A percentile compares a stretch with the other conserved stretches of the same genome.
Evolutionary conservation across 2,888 invertebrate genomes (phyloP).

Genomic region (Athripsodes cinereus): DNA sequence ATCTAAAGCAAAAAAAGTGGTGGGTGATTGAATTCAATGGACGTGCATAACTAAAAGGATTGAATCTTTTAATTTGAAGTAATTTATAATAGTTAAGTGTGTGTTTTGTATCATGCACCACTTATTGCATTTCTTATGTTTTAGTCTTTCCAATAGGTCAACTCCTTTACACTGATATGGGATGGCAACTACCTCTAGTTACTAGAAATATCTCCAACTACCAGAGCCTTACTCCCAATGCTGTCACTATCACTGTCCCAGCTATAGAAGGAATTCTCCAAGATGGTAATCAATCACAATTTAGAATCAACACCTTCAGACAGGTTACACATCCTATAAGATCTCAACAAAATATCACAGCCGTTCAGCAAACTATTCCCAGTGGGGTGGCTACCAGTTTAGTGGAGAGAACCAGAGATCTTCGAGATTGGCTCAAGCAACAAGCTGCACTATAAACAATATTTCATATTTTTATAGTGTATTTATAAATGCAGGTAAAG

Average conservation of each 20-base stretch:
- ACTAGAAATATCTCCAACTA: constrained; percentile 27
- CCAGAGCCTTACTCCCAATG: constrained; percentile 18
- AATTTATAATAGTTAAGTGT: too few relatives aligned
- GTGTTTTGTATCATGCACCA: not conserved
- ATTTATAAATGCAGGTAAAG: too few relatives aligned
- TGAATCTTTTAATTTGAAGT: too few relatives aligned
- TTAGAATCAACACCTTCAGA: constrained; percentile 42
- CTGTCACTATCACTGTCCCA: constrained; percentile 16
- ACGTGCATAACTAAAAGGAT: too few relatives aligned
- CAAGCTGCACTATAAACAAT: constrained; percentile 25
- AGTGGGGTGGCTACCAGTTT: constrained; percentile 52
- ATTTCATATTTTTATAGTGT: too few relatives aligned
- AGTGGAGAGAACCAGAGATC: constrained; percentile 58
- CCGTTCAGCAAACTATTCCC: constrained; percentile 29
- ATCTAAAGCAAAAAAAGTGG: too few relatives aligned
- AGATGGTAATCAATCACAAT: constrained; percentile 37
- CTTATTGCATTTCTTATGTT: constrained; percentile 17
- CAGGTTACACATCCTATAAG: constrained; percentile 36
- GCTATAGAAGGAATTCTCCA: constrained; percentile 40
- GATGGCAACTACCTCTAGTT: constrained; percentile 43
- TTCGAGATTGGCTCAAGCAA: constrained; percentile 62
- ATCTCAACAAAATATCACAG: constrained; percentile 1
- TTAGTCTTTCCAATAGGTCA: constrained; percentile 40
- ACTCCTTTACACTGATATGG: constrained; percentile 50
- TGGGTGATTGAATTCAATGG: too few relatives aligned